Conservation (phyloP, 1,140 invertebrate species). For the Pseudomyrmex dendroicus region DNA sequence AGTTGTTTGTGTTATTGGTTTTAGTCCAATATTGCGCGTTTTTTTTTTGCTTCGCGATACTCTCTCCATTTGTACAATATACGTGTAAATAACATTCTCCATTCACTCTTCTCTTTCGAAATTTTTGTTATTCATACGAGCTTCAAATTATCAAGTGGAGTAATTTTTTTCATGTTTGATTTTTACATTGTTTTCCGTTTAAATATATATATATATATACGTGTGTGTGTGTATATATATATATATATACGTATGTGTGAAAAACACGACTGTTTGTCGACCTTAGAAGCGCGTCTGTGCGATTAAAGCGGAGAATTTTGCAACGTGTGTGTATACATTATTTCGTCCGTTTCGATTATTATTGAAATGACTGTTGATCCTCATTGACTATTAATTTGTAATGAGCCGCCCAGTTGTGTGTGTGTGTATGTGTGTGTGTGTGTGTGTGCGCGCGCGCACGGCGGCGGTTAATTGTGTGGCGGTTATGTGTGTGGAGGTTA, state of each 20-base stretch:
- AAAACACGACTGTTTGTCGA: not conserved
- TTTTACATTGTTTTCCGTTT: no score
- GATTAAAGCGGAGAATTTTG: not conserved
- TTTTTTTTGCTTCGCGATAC: not conserved
- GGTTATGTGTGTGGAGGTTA: slow-evolving; percentile 19
- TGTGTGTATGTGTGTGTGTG: not conserved
- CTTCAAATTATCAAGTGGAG: no score
- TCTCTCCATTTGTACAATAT: no score
- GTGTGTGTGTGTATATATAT: no score
- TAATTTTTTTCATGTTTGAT: no score
- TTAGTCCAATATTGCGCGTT: not conserved
- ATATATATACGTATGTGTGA: no score
- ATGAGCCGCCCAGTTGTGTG: not conserved
- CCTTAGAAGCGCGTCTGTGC: not conserved
- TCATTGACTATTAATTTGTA: slow-evolving; percentile 42
- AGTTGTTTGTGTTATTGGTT: not conserved
- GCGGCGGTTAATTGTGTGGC: slow-evolving; percentile 20
- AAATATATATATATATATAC: not conserved
- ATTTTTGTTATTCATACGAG: no score
- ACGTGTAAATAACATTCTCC: no score
- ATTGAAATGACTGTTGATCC: slow-evolving; percentile 22
- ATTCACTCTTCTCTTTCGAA: no score
- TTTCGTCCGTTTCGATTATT: not conserved
- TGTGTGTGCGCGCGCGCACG: slow-evolving; percentile 18
- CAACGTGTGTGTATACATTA: not conserved